Conservation (phyloP, 2,888 invertebrate species). For the Platerodrilus igneus region DNA sequence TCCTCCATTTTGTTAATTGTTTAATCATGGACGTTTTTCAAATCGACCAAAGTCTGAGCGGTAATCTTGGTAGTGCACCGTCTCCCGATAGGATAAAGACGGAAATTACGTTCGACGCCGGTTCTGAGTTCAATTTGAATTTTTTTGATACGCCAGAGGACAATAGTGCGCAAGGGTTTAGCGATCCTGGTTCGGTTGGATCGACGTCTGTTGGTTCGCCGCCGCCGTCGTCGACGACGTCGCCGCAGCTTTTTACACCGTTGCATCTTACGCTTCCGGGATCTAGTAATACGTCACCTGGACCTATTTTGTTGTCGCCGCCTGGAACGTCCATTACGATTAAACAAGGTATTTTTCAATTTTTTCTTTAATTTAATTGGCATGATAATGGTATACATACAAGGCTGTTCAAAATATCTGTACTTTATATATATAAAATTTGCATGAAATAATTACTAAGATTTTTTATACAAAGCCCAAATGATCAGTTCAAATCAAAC, state of each 20-base stretch:
- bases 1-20: too few species aligned
- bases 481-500: too few species aligned
- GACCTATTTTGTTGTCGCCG: constrained; percentile 39
- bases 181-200: constrained; percentile 63
- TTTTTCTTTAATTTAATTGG: background rate
- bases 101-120: constrained; percentile 68
- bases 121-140: constrained; percentile 73
- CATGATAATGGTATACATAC: too few species aligned
- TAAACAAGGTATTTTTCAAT: constrained; percentile 42
- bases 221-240: constrained; percentile 36
- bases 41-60: constrained; percentile 61
- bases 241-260: constrained; percentile 35
- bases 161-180: constrained; percentile 63
- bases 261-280: constrained; percentile 38
- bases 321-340: constrained; percentile 37
- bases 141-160: constrained; percentile 72
- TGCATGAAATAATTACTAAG: too few species aligned
- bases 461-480: too few species aligned
- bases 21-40: constrained; percentile 72
- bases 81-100: constrained; percentile 57
- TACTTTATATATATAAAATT: too few species aligned
- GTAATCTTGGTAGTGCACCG: constrained; percentile 58
- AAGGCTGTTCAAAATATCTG: too few species aligned
- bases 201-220: constrained; percentile 50
- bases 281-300: constrained; percentile 34